These are phyloP conservation scores for Ispidina lecontei DNA, from an alignment of 2,797 vertebrate species.

Conservation along the genomic window DNA sequence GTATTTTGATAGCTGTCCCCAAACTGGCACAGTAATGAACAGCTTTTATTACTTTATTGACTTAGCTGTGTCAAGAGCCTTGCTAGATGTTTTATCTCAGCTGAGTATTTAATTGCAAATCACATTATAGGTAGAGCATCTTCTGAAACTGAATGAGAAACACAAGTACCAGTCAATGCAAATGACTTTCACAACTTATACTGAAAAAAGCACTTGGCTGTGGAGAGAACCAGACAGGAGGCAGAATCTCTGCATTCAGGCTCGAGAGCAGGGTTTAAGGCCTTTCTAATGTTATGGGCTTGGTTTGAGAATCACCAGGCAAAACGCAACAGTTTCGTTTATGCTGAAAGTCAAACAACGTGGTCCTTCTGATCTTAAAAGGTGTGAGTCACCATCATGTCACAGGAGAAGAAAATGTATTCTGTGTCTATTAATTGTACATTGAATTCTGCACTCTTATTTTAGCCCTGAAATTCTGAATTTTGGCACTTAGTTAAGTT, in stretches of 20 bases:
- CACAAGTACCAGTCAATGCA: neutral
- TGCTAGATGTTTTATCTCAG: neutral
- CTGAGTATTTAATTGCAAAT: neutral
- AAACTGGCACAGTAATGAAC: neutral
- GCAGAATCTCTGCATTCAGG: neutral
- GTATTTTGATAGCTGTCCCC: neutral
- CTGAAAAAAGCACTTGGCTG: neutral
- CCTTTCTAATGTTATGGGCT: neutral
- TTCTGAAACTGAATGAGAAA: slow-evolving; percentile 4
- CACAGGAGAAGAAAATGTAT: slow-evolving; percentile 33
- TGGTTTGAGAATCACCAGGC: neutral
- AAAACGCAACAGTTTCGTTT: slow-evolving; percentile 32
- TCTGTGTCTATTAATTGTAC: neutral
- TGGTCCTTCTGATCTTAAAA: slow-evolving; percentile 10
- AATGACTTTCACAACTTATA: neutral
- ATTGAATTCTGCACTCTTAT: neutral
- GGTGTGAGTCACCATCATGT: slow-evolving; percentile 34
- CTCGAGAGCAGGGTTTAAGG: neutral
- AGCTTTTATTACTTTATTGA: neutral
- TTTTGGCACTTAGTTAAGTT: neutral
- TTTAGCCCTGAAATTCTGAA: neutral
- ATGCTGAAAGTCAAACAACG: slow-evolving; percentile 54
- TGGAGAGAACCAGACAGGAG: neutral
- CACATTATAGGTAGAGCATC: neutral
- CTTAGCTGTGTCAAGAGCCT: neutral